Conservation (phyloP, 2,888 invertebrate genomes). For the Drosophila atripex region DNA sequence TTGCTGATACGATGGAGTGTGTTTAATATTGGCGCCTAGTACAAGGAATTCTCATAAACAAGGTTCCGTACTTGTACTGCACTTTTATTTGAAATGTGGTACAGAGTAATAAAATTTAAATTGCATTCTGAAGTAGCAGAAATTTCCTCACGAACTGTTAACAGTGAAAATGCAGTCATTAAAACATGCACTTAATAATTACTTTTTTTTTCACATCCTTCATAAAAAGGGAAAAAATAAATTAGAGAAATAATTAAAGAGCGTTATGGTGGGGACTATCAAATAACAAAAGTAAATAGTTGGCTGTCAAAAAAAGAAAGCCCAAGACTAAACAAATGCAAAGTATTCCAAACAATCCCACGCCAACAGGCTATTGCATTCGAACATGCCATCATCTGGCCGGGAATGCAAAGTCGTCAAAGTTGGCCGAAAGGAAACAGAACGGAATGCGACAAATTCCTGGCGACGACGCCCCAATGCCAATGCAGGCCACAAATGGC, state of each 20-base stretch:
- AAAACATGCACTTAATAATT: not conserved
- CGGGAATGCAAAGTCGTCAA: conserved; percentile 31
- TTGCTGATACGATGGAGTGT: conserved; percentile 36
- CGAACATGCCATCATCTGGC: conserved; percentile 30
- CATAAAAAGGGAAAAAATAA: not conserved
- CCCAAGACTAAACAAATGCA: conserved; percentile 15
- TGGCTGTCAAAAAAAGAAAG: not conserved
- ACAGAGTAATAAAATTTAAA: conserved; percentile 26
- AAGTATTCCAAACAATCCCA: conserved; percentile 3
- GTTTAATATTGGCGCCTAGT: conserved; percentile 16
- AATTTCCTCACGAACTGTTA: not conserved
- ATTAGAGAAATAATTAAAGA: not conserved
- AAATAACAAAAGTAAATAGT: not conserved
- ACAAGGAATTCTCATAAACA: conserved; percentile 5
- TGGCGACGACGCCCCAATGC: conserved; percentile 31
- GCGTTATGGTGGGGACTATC: not conserved
- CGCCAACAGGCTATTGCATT: conserved; percentile 1
- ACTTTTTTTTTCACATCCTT: not conserved
- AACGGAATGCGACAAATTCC: conserved; percentile 33
- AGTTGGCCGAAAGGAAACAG: conserved; percentile 8
- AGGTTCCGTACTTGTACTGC: not conserved
- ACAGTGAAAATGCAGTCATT: not conserved
- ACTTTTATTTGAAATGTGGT: conserved; percentile 17
- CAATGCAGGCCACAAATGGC: conserved; percentile 59
- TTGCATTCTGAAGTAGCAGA: conserved; percentile 1